Evolutionary conservation across 2,113 vertebrate species (phyloP).

Genomic region (Myotis yumanensis): DNA sequence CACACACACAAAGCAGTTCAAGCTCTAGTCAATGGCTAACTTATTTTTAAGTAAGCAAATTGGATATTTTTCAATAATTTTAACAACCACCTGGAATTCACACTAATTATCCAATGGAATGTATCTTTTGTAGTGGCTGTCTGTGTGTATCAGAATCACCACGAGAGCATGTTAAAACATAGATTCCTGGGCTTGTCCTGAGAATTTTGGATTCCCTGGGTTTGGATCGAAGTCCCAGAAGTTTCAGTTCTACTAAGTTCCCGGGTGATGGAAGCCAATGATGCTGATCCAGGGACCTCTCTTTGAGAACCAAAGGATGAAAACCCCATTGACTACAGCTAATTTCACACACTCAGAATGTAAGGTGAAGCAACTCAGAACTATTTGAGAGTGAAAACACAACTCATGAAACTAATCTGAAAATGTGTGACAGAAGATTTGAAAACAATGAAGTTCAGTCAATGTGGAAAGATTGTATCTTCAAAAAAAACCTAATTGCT

Average conservation of each 20-base stretch:
- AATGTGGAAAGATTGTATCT: background rate
- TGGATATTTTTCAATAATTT: background rate
- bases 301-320: background rate
- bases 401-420: background rate
- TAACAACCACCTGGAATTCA: background rate
- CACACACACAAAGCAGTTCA: background rate
- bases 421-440: background rate
- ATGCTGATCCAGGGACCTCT: background rate
- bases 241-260: background rate
- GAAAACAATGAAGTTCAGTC: background rate
- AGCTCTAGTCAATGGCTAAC: background rate
- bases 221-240: background rate
- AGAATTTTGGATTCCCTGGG: background rate
- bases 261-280: background rate
- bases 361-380: background rate
- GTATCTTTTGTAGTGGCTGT: background rate
- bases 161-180: background rate
- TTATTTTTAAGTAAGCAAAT: slow-evolving; percentile 31
- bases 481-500: slow-evolving; percentile 10
- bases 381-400: background rate
- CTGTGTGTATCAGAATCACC: background rate
- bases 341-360: background rate
- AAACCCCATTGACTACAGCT: background rate
- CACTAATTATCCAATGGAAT: background rate
- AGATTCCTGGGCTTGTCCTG: background rate